These are phyloP conservation scores for Tiliacea citrago DNA, from an alignment of 2,888 invertebrate species.

Conservation along the genomic window DNA sequence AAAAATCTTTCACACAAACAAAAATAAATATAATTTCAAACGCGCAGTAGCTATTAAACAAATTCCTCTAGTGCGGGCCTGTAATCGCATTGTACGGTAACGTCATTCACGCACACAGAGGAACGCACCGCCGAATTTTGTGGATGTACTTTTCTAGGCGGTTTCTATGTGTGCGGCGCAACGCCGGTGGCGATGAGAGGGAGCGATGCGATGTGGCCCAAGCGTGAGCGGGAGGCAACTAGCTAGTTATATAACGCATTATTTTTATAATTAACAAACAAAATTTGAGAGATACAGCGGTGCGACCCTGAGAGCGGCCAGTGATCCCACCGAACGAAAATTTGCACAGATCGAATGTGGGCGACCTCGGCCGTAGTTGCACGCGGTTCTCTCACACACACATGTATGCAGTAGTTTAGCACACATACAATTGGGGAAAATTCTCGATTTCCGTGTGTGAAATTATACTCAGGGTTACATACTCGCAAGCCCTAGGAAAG, in stretches of 20 bases:
- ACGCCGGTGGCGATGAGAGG: constrained; percentile 78
- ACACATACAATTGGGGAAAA: constrained; percentile 77
- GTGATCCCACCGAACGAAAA: constrained; percentile 88
- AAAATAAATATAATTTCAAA: constrained; percentile 45
- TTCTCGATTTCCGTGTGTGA: constrained; percentile 84
- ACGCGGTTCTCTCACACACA: constrained; percentile 79
- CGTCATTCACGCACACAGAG: constrained; percentile 89
- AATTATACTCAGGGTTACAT: constrained; percentile 42
- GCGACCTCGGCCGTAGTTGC: constrained; percentile 89
- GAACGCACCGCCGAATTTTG: constrained; percentile 84
- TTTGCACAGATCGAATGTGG: constrained; percentile 91
- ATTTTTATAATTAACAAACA: constrained; percentile 91
- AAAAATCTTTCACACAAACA: constrained; percentile 19
- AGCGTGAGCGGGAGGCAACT: constrained; percentile 74
- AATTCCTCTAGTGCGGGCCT: constrained; percentile 80
- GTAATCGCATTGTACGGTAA: constrained; percentile 90
- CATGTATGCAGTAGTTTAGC: constrained; percentile 62
- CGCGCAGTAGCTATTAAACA: constrained; percentile 60
- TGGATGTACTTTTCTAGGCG: constrained; percentile 89
- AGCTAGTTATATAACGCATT: constrained; percentile 89
- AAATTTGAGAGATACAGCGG: constrained; percentile 89
- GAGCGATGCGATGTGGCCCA: constrained; percentile 59
- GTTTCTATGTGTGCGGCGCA: constrained; percentile 82
- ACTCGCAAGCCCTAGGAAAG: constrained; percentile 9
- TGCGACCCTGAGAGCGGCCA: constrained; percentile 88